A percentile compares a stretch with the other conserved stretches of the same genome.
These are phyloP conservation scores for Neodon shergylaensis DNA, from an alignment of 2,113 vertebrate genomes.

Conservation along the genomic window DNA sequence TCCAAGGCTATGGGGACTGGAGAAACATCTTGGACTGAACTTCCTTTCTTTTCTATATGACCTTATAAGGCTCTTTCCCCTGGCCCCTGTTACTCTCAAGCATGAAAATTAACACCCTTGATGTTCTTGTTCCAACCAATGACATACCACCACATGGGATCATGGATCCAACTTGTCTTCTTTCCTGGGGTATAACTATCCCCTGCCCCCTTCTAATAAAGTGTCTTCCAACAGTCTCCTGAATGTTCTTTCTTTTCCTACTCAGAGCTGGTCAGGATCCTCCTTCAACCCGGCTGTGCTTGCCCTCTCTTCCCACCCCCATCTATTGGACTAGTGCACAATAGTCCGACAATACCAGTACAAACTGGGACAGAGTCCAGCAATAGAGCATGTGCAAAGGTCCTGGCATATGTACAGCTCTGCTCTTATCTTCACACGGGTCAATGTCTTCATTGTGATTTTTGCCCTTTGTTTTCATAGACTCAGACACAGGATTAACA, in stretches of 20 bases:
- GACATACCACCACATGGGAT: not conserved
- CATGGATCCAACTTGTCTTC: not conserved
- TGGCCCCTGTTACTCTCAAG: not conserved
- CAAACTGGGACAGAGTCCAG: not conserved
- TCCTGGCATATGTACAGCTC: not conserved
- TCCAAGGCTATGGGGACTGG: not conserved
- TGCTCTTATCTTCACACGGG: not conserved
- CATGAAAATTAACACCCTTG: not conserved
- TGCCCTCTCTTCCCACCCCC: not conserved
- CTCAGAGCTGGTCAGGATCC: not conserved
- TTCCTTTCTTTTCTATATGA: not conserved
- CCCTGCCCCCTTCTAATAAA: not conserved
- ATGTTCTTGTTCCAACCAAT: not conserved
- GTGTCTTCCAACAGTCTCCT: not conserved
- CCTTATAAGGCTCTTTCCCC: not conserved
- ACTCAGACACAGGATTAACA: not conserved
- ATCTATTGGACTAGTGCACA: not conserved
- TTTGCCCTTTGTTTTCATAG: slow-evolving; percentile 2
- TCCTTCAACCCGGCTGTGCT: not conserved
- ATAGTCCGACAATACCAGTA: not conserved
- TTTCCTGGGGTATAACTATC: not conserved
- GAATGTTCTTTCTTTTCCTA: not conserved
- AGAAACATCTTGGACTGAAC: not conserved
- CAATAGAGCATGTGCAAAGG: not conserved
- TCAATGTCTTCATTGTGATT: not conserved